phyloP scores from a whole-genome alignment of 2,888 invertebrate species.

The Apamea anceps region DNA sequence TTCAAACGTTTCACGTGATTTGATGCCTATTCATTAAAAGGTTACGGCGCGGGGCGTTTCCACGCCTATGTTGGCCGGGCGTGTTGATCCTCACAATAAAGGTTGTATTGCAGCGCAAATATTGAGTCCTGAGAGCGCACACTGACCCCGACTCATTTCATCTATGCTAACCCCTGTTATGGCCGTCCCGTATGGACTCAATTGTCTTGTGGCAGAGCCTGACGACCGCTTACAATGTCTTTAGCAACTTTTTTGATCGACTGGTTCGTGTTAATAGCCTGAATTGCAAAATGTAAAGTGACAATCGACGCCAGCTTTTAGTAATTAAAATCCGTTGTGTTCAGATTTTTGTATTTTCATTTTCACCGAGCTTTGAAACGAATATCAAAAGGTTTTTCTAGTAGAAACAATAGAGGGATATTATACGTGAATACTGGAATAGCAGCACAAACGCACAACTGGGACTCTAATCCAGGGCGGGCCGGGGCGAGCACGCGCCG shows the following conservation, averaged over 20 bases:
- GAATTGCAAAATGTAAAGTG: constrained; percentile 31
- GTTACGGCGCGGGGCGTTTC: constrained; percentile 71
- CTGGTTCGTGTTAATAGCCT: constrained; percentile 22
- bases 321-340: constrained; percentile 63
- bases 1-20: constrained; percentile 71
- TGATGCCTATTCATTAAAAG: constrained; percentile 75
- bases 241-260: constrained; percentile 64
- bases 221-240: constrained; percentile 65
- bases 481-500: constrained; percentile 82
- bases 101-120: constrained; percentile 86
- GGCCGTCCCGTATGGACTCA: constrained; percentile 80
- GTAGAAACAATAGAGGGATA: constrained; percentile 79
- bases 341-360: constrained; percentile 58
- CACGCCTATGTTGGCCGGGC: constrained; percentile 76
- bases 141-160: constrained; percentile 85
- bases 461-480: constrained; percentile 82
- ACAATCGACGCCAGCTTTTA: constrained; percentile 54
- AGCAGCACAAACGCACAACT: constrained; percentile 83
- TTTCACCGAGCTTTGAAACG: constrained; percentile 64
- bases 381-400: constrained; percentile 76
- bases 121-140: constrained; percentile 82
- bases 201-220: constrained; percentile 82
- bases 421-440: constrained; percentile 78
- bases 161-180: constrained; percentile 82
- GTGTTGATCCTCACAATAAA: constrained; percentile 86